phyloP scores from a whole-genome alignment of 2,888 invertebrate species.

The Caenorhabditis angaria region DNA sequence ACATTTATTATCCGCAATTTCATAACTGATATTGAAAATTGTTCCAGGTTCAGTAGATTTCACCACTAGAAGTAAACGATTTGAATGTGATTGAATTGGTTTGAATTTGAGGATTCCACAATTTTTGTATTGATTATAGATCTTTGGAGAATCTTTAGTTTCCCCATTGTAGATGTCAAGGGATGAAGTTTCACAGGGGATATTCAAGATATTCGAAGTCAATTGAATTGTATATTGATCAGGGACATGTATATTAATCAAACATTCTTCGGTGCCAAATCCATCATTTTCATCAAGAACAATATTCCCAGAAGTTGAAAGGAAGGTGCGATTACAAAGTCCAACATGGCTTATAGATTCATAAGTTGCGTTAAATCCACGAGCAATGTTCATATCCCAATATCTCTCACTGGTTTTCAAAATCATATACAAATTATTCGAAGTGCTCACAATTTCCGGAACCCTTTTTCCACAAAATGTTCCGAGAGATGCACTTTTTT shows the following conservation, averaged over 20 bases:
- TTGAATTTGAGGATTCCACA: neutral
- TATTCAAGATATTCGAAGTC: neutral
- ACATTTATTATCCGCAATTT: conserved; percentile 68
- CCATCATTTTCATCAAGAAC: conserved; percentile 50
- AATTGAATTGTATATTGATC: conserved; percentile 38
- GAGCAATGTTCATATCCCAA: too few species aligned
- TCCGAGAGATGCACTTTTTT: conserved; percentile 63
- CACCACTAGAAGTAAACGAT: neutral
- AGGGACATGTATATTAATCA: conserved; percentile 59
- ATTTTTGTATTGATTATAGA: neutral
- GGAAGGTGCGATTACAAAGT: conserved; percentile 63
- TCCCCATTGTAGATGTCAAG: neutral
- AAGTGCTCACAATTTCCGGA: conserved; percentile 71
- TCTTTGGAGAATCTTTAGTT: neutral
- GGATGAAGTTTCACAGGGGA: neutral
- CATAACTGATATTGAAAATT: conserved; percentile 62
- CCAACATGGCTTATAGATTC: conserved; percentile 52
- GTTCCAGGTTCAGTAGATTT: neutral
- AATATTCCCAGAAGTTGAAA: conserved; percentile 56
- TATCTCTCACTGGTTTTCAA: conserved; percentile 73
- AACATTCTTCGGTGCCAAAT: conserved; percentile 48
- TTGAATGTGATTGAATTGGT: neutral
- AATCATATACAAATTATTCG: conserved; percentile 72
- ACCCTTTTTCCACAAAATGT: conserved; percentile 60
- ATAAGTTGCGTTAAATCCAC: conserved; percentile 73